A percentile compares a stretch with the other conserved stretches of the same genome.
phyloP scores from a whole-genome alignment of 2,888 invertebrate species.

The Trimorus sp. region DNA sequence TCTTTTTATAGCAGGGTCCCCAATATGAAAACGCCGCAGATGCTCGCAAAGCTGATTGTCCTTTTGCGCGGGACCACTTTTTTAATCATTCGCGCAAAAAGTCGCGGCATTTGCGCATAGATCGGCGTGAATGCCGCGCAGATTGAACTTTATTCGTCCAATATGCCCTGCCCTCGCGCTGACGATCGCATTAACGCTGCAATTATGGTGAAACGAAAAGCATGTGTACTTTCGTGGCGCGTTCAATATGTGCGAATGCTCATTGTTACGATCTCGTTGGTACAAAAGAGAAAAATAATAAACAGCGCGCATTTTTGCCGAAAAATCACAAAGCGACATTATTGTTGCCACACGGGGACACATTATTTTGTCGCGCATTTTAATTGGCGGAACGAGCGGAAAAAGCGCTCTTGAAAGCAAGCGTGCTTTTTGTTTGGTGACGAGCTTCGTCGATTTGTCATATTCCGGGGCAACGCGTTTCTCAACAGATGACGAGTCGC shows the following conservation, averaged over 20 bases:
- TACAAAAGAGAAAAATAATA: constrained; percentile 7
- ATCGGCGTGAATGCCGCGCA: constrained; percentile 6
- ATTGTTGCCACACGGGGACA: constrained; percentile 4
- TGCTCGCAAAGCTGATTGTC: constrained; percentile 9
- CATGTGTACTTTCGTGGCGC: constrained; percentile 1
- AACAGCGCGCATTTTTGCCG: constrained; percentile 2
- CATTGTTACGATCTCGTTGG: constrained; percentile 27
- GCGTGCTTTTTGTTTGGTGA: neutral
- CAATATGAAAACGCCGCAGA: constrained; percentile 27
- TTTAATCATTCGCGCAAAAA: constrained; percentile 23
- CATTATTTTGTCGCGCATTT: constrained; percentile 14
- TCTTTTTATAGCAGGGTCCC: no score
- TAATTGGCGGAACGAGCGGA: constrained; percentile 8
- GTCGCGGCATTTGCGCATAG: constrained; percentile 2
- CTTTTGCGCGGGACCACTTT: neutral
- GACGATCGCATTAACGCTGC: constrained; percentile 21
- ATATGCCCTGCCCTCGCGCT: constrained; percentile 25
- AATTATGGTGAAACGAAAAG: constrained; percentile 23
- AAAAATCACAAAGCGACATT: constrained; percentile 24
- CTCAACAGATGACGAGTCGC: no score
- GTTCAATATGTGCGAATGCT: constrained; percentile 24
- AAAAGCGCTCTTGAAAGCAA: neutral
- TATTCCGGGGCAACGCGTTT: no score
- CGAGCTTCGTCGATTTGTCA: neutral
- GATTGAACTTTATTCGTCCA: constrained; percentile 38